Base-by-base conservation (phyloP, 2,888 invertebrate genomes). In the Andrena haemorrhoa region DNA sequence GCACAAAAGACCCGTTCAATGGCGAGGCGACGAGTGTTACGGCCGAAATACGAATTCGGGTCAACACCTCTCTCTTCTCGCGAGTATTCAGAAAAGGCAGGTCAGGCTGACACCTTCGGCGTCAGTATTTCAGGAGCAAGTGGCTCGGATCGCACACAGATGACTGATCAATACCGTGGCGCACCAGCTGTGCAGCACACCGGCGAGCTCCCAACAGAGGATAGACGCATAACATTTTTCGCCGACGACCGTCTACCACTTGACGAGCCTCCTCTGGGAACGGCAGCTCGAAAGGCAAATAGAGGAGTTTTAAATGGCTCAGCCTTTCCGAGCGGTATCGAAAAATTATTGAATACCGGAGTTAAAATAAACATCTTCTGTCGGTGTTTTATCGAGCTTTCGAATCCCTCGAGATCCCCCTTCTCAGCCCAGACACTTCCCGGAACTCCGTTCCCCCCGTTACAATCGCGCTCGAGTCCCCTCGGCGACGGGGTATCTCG, bases 391-490 rank as follows among this genome's bases (percentile, higher is more conserved):
- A 65, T 69, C 74, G 60, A 60, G 58, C 68, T 56, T 61, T 49
- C 72, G 23, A 51, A 51, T 61, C 26, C 26, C 72, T n/a, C 51
- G 3, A 31, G 35, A 23, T 16, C 51, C 29, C 35, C 12, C 4
- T n/a, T 47, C 41, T 66, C 56, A 41, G 8, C 47, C 2, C 12
- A n/a, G 47, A 49, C 78, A 63, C 51, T 66, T 49, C 82, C 71
- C 10, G 70, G 56, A 75, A 72, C 72, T 72, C 70, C 73, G 65
- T 83, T 61, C 63, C 58, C 58, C 20, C 63, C 77, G 70, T 75
- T 80, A 72, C 84, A 82, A 76, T 87, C 79, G 74, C 77, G 78
- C 10, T 68, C 69, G 66, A 70, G 83, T 75, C 81, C 20, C 41
- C 75, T 33, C 70, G 56, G 60, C 61, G 58, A 74, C 4, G 41